phyloP scores from a whole-genome alignment of 2,888 invertebrate species.

The Andrena marginata region DNA sequence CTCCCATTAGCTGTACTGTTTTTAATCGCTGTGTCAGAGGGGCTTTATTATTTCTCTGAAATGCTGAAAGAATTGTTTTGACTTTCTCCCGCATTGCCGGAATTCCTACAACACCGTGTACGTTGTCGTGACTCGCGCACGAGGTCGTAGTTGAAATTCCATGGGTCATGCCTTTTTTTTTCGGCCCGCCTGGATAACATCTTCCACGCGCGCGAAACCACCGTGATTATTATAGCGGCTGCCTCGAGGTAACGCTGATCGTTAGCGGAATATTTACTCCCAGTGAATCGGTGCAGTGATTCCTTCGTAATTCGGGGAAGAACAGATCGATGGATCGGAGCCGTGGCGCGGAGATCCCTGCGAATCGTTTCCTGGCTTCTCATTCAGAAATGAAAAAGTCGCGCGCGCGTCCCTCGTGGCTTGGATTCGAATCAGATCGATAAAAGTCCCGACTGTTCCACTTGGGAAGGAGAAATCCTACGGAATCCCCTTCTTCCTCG shows the following conservation, averaged over 20 bases:
- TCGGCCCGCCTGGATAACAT: slow-evolving; percentile 54
- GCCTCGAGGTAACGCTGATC: slow-evolving; percentile 24
- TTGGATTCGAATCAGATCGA: slow-evolving; percentile 69
- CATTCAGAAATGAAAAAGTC: slow-evolving; percentile 48
- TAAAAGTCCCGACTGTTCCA: slow-evolving; percentile 60
- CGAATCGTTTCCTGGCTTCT: background rate
- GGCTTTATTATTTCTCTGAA: no score
- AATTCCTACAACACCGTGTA: slow-evolving; percentile 18
- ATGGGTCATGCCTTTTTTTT: slow-evolving; percentile 59
- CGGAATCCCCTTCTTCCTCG: slow-evolving; percentile 47
- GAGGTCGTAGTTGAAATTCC: slow-evolving; percentile 62
- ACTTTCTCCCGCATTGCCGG: slow-evolving; percentile 20
- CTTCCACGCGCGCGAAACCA: slow-evolving; percentile 15
- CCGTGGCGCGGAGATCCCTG: background rate
- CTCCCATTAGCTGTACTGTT: background rate
- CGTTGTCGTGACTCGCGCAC: slow-evolving; percentile 52
- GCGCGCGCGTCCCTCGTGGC: slow-evolving; percentile 47
- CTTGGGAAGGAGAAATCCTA: slow-evolving; percentile 57
- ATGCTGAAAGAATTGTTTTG: background rate
- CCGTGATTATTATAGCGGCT: slow-evolving; percentile 20
- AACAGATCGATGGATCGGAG: background rate
- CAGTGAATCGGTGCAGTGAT: no score
- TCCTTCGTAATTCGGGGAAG: background rate
- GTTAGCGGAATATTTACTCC: background rate
- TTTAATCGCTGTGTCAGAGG: background rate